Percentiles rank a stretch among this genome's conserved stretches.
Evolutionary conservation across 1,140 invertebrate species (phyloP).

Genomic region (Pogonus chalceus): DNA sequence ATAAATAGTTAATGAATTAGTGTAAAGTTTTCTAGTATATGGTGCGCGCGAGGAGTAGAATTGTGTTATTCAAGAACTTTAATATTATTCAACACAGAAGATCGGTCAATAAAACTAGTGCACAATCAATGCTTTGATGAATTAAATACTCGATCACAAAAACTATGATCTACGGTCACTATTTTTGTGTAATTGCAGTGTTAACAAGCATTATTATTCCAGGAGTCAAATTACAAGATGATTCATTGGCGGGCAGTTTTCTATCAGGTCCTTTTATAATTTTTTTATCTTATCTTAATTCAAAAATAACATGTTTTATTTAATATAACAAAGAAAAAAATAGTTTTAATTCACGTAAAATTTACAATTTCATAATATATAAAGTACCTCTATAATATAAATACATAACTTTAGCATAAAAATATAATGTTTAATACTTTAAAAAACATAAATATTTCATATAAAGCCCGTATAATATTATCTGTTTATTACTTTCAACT

Average conservation of each 20-base stretch:
- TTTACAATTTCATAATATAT: conserved; percentile 7
- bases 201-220: conserved; percentile 15
- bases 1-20: too few species aligned
- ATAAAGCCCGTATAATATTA: too few species aligned
- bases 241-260: conserved; percentile 65
- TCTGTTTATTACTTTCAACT: too few species aligned
- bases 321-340: too few species aligned
- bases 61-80: too few species aligned
- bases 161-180: conserved; percentile 13
- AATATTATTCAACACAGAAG: too few species aligned
- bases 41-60: too few species aligned
- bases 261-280: conserved; percentile 53
- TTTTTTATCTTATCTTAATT: conserved; percentile 10
- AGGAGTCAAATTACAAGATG: conserved; percentile 47
- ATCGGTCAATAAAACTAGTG: too few species aligned
- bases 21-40: too few species aligned
- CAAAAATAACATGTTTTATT: neutral
- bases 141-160: too few species aligned
- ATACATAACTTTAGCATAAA: conserved; percentile 10
- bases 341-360: conserved; percentile 11
- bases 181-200: conserved; percentile 13
- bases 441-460: neutral
- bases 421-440: neutral
- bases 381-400: neutral
- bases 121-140: too few species aligned